These are phyloP conservation scores for Gadopsis bispinosus DNA, from an alignment of 2,797 vertebrate genomes.

Conservation along the genomic window DNA sequence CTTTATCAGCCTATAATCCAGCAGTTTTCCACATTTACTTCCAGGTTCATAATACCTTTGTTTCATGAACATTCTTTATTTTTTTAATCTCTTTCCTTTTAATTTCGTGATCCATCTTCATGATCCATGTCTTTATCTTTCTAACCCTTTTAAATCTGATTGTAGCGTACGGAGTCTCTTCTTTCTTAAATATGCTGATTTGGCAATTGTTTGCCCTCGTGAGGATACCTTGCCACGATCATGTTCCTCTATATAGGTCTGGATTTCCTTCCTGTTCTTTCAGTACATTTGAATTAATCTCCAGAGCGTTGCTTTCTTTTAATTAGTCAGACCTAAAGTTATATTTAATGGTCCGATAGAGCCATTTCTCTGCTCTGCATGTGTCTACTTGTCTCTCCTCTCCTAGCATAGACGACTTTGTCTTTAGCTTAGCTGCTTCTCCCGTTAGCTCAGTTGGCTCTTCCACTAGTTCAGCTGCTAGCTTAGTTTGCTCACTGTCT, in stretches of 20 bases:
- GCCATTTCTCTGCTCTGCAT: background rate
- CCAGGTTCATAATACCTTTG: slow-evolving; percentile 12
- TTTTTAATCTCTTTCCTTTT: background rate
- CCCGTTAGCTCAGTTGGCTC: background rate
- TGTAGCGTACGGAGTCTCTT: background rate
- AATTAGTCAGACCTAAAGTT: background rate
- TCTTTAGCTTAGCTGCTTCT: background rate
- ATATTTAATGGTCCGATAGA: background rate
- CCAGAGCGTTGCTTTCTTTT: background rate
- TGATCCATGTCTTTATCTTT: background rate
- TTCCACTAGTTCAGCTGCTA: background rate
- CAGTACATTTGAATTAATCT: background rate
- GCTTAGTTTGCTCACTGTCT: background rate
- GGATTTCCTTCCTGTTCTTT: background rate
- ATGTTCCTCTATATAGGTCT: background rate
- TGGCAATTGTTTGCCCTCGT: background rate
- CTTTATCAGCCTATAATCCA: slow-evolving; percentile 1
- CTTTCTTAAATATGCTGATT: background rate
- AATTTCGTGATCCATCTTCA: background rate
- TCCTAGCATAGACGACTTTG: background rate
- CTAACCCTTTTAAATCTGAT: background rate
- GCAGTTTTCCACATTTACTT: background rate
- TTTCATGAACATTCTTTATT: background rate
- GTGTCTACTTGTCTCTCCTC: background rate
- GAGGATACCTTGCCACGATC: slow-evolving; percentile 3